Evolutionary conservation across 2,113 vertebrate species (phyloP), one percentile per base, ranked within the genome.

Genomic region (Pampusana beccarii): DNA sequence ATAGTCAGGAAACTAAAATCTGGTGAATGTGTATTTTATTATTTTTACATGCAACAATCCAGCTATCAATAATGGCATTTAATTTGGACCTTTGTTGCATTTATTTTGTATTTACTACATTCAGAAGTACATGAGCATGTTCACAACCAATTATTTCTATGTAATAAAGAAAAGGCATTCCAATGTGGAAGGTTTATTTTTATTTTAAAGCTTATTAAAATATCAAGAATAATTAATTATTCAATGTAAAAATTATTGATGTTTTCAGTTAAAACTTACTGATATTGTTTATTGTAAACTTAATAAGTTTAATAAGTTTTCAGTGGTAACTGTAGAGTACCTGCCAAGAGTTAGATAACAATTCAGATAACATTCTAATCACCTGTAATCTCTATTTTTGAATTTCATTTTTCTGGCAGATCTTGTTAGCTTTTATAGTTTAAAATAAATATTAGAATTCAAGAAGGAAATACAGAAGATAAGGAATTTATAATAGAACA

Each of bases 401-500:
- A 78, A 74, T 81, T 90, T 85, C 36, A 88, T 24, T 46, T 92
- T 95, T 85, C 62, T 91, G 86, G 86, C 70, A 80, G 38, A 72
- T 81, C 34, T 87, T 67, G 57, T 74, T 90, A 77, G n/a, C 64
- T 92, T 87, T 88, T 51, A 21, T 72, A 87, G 8, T 81, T 77
- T 65, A 65, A 96, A 96, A 88, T 66, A 88, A 91, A 80, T 93
- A 48, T 58, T 88, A 67, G 19, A 90, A 88, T 81, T 92, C 60
- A 73, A 86, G 69, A 65, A 84, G 91, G 80, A 95, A 95, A 80
- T 74, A 60, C 15, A 92, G 73, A 92, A 66, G 90, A 93, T 94
- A 97, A 95, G 87, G 38, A 80, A 80, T 38, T 69, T 73, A 93
- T 86, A 96, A 94, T 34, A 92, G 74, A 94, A 90, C 50, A 92